These are phyloP conservation scores for Ametastegia equiseti DNA, from an alignment of 2,888 invertebrate genomes.

Conservation along the genomic window DNA sequence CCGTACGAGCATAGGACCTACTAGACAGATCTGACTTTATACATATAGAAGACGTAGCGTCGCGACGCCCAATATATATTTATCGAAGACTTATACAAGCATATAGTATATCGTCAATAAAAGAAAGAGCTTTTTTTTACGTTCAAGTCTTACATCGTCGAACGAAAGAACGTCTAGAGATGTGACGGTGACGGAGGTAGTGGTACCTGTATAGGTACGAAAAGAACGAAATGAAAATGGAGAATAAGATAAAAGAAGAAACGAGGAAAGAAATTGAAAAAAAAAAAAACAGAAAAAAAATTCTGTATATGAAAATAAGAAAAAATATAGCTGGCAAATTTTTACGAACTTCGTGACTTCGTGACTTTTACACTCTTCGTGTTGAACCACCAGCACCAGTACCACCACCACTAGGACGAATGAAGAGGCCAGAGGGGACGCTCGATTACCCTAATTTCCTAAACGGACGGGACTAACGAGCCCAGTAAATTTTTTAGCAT, in stretches of 20 bases:
- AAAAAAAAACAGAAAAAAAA: neutral
- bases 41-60: neutral
- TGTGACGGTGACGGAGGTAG: neutral
- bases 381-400: neutral
- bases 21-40: neutral
- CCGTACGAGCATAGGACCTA: too few species aligned
- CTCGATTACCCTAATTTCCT: conserved; percentile 47
- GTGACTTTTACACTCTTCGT: conserved; percentile 34
- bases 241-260: neutral
- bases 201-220: too few species aligned
- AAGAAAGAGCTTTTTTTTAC: conserved; percentile 18
- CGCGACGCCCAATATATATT: conserved; percentile 19
- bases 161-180: neutral
- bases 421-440: conserved; percentile 13
- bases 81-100: neutral
- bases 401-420: conserved; percentile 11
- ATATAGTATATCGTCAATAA: neutral
- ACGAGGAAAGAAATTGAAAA: neutral
- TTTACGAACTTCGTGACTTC: conserved; percentile 30
- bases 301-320: neutral
- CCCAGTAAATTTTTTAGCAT: conserved; percentile 42
- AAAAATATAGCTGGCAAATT: neutral
- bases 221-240: neutral
- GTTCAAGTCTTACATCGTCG: neutral
- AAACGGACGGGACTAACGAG: conserved; percentile 40